Evolutionary conservation across 2,113 vertebrate genomes (phyloP), one percentile per base, ranked within the genome.

Genomic region (Dromiciops gliroides): DNA sequence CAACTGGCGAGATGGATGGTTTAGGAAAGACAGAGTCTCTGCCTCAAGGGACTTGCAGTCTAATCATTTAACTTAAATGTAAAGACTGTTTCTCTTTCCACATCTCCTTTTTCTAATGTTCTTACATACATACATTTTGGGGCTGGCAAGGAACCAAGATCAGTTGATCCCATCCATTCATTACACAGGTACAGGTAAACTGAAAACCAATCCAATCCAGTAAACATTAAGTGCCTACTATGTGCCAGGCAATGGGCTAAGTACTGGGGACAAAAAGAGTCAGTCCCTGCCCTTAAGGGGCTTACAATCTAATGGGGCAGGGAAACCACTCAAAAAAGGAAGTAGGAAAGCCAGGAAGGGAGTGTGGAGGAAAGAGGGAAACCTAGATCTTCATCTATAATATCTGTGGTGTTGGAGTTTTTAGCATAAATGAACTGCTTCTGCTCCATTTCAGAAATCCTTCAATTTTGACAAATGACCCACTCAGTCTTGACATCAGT

Each of bases 381-480:
- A 44, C 19, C 44, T 26, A 49, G 89, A 90, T 93, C 51, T 51
- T 51, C 91, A 83, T 50, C 24, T 90, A 94, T 90, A 91, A 56
- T 49, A 47, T 95, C 50, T 44, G 89, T 95, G 19, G 2, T 91
- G 11, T 67, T 67, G 31, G 31, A 1, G 28, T 67, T 67, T 92
- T 95, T 89, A 88, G 22, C 56, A 47, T 89, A 93, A 95, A 93
- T 53, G 48, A 93, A 94, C 60, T 93, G n/a, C 10, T 89, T 97
- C 25, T 95, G 50, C 96, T 96, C 96, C 31, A 56, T 96, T 97
- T 91, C 92, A 99, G 99, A 98, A 97, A 52, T 98, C 99, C 0
- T 99, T 98, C 91, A 97, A 99, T 89, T 99, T 99, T 94, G 97
- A 97, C 88, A 96, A 98, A 91, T 98, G 99, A 10, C 98, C 98